Evolutionary conservation across 2,888 invertebrate species (phyloP), one percentile per base, ranked within the genome.

Genomic region (Sphinx pinastri): DNA sequence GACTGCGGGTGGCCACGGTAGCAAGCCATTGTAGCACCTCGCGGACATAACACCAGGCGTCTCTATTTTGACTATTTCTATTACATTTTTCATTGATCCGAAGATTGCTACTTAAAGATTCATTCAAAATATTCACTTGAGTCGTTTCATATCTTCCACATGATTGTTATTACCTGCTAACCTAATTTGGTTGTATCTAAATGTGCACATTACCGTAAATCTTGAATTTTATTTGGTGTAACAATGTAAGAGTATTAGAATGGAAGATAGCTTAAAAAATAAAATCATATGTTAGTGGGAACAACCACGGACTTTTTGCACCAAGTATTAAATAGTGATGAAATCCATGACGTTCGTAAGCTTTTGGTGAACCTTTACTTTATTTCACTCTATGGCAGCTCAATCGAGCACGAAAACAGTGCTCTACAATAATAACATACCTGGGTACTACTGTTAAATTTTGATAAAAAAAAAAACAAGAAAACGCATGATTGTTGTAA

Each of bases 1-100:
- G 79, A 71, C 90, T 83, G 88, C 91, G 93, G 93, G 92, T 92
- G 93, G 91, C 88, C 92, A 84, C 68, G 68, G 67, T 16, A 70
- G 68, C 74, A 60, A 67, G 68, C 60, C 76, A 84, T 86, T 87
- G 86, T 87, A 77, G 80, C 85, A 78, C 83, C 80, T 80, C 76
- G 77, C 82, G 81, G 84, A 88, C 88, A 89, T 85, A 90, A 90
- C 90, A 91, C 77, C 72, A 73, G 76, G 68, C 78, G 79, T 78
- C 74, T 79, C 74, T 77, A 77, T 81, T 76, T 71, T 68, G 71
- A 70, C 69, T 70, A 57, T 47, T 57, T 68, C 57, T 63, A 63
- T 49, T 63, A 63, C 49, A 63, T 47, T 49, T 16, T 63, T 63
- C 63, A 63, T 63, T 16, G 63, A 60, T 47, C 16, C 45, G 16